A percentile compares a stretch with the other conserved stretches of the same genome.
phyloP scores from a whole-genome alignment of 2,888 invertebrate genomes.

The Thumatha senex region DNA sequence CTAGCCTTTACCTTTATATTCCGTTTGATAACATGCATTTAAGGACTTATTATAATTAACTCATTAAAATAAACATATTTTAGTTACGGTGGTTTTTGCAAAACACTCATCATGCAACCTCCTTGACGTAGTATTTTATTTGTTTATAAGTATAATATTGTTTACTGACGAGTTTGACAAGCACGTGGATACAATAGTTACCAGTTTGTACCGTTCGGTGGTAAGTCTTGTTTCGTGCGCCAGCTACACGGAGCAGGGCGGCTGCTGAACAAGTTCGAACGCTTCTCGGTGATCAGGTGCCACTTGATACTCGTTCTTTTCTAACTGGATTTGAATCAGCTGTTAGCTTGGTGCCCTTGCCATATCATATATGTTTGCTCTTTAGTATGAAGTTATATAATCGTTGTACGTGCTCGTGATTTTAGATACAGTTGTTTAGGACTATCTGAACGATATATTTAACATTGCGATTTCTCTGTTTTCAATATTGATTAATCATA shows the following conservation, averaged over 20 bases:
- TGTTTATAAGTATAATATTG: constrained; percentile 43
- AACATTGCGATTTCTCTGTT: background rate
- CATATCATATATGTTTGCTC: constrained; percentile 31
- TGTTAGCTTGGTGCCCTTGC: constrained; percentile 65
- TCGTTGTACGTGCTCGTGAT: background rate
- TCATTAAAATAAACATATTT: background rate
- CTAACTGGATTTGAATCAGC: constrained; percentile 81
- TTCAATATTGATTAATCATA: background rate
- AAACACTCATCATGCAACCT: background rate
- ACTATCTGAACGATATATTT: no score
- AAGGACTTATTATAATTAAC: background rate
- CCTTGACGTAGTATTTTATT: constrained; percentile 11
- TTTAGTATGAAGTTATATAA: constrained; percentile 5
- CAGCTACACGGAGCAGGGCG: constrained; percentile 54
- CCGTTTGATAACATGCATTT: background rate
- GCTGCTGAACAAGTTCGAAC: constrained; percentile 78
- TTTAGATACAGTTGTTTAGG: background rate
- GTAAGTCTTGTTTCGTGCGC: constrained; percentile 46
- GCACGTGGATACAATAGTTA: constrained; percentile 75
- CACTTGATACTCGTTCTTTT: constrained; percentile 79
- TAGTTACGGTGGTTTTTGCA: background rate
- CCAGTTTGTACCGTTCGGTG: constrained; percentile 79
- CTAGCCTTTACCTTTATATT: constrained; percentile 4
- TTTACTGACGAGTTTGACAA: constrained; percentile 67
- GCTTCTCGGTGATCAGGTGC: constrained; percentile 78